Percentiles rank a stretch among this genome's conserved stretches.
Conservation (phyloP, 2,888 invertebrate genomes). For the Chirona hameri region DNA sequence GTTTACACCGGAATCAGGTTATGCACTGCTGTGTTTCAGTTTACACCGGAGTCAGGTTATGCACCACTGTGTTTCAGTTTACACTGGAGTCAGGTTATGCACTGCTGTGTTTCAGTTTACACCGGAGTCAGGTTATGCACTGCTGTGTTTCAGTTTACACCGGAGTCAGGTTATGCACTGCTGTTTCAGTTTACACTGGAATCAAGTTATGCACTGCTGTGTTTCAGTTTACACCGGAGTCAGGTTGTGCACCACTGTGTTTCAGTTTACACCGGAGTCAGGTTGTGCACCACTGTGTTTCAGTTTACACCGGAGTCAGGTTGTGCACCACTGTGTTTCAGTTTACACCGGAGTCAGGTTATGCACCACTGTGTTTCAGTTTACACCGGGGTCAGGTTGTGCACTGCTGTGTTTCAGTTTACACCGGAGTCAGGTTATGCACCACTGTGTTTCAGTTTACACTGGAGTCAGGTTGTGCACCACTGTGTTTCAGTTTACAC, state of each 20-base stretch:
- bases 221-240: conserved; percentile 59
- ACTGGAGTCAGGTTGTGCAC: conserved; percentile 56
- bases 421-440: background rate
- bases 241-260: conserved; percentile 42
- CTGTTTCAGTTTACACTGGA: no score
- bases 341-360: conserved; percentile 63
- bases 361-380: no score
- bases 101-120: conserved; percentile 53
- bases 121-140: conserved; percentile 56
- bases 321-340: conserved; percentile 43
- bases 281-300: no score
- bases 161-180: no score
- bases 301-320: background rate
- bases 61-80: no score
- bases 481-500: no score
- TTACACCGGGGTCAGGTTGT: no score
- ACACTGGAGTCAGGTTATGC: background rate
- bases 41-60: no score
- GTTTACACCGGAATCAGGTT: conserved; percentile 63
- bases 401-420: no score
- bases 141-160: no score
- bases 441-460: conserved; percentile 53
- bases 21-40: no score
- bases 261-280: no score
- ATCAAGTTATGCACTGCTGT: background rate